These are phyloP conservation scores for Sardina pilchardus DNA, from an alignment of 2,113 vertebrate species.

Conservation along the genomic window DNA sequence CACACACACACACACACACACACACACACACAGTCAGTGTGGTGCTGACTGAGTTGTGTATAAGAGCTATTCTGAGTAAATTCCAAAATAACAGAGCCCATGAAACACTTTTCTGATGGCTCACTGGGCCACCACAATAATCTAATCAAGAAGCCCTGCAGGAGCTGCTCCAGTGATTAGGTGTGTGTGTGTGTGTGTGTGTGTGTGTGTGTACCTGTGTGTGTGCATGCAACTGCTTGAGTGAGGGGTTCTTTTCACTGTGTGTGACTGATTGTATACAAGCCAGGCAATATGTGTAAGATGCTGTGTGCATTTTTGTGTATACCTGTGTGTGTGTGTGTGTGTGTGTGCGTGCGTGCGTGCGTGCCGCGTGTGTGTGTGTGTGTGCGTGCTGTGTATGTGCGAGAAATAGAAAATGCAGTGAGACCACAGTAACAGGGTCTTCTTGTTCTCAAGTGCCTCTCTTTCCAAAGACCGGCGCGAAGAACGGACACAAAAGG, in stretches of 20 bases:
- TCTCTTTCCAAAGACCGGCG: neutral
- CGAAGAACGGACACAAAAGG: neutral
- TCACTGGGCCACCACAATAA: conserved; percentile 49
- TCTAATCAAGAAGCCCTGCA: conserved; percentile 58
- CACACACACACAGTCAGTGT: conserved; percentile 36
- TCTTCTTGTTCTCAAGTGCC: neutral
- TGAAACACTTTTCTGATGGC: conserved; percentile 57
- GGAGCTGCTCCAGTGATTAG: conserved; percentile 47
- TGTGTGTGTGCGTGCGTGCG: conserved; percentile 24
- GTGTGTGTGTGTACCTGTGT: neutral
- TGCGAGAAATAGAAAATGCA: neutral
- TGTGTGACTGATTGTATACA: conserved; percentile 52
- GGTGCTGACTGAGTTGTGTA: conserved; percentile 30
- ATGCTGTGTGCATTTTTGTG: conserved; percentile 50
- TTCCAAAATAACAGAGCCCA: conserved; percentile 49
- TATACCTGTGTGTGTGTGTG: conserved; percentile 46
- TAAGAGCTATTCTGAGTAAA: conserved; percentile 53
- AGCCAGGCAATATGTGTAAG: conserved; percentile 23
- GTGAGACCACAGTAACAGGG: neutral
- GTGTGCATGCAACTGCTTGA: neutral
- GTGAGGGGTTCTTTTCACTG: conserved; percentile 24
- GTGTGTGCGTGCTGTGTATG: neutral
- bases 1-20: neutral
- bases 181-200: conserved; percentile 32
- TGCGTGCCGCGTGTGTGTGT: conserved; percentile 54